Evolutionary conservation across 2,113 vertebrate species (phyloP), one percentile per base, ranked within the genome.

Genomic region (Bambusicola thoracicus): DNA sequence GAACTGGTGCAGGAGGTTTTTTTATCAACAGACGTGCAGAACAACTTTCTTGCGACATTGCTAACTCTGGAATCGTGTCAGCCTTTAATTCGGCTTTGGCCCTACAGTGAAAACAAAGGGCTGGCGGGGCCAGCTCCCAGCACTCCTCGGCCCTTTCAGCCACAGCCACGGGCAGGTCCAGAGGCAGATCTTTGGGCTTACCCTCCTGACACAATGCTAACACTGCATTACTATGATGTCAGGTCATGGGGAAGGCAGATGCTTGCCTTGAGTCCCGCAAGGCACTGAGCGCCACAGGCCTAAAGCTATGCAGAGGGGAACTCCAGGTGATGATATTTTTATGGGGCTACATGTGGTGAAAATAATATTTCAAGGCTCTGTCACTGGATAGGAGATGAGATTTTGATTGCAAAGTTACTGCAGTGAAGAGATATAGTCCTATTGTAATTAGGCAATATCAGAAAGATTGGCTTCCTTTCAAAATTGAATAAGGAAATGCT

Each of bases 21-120:
- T 83, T 93, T 85, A 94, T 94, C 95, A 97, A 40, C 72, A 89
- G 81, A 34, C 3, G 0, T 38, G n/a, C 69, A 69, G 91, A 92
- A 53, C 48, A 88, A 92, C 49, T 85, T 95, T 95, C 91, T 94
- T 97, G 90, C 44, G 41, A 94, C 92, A 92, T 81, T 91, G 87
- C 82, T 90, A 27, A 85, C 51, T 77, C 67, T 90, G 76, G 80
- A 75, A 48, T 82, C n/a, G 59, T 74, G 86, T 94, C 87, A 93
- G 80, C 18, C 5, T 16, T 53, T 63, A 70, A 69, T 85, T 79
- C 2, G 0, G 59, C 65, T 30, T 46, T 21, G 40, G 75, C 65
- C 48, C 48, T 41, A 2, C 40, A 76, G 49, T 44, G 85, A 91
- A 85, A 95, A 87, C 82, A 93, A 55, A 0, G 0, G 40, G 14